Percentiles rank a stretch among this genome's conserved stretches.
Conservation (phyloP, 2,888 invertebrate species). For the Parochlus steinenii region DNA sequence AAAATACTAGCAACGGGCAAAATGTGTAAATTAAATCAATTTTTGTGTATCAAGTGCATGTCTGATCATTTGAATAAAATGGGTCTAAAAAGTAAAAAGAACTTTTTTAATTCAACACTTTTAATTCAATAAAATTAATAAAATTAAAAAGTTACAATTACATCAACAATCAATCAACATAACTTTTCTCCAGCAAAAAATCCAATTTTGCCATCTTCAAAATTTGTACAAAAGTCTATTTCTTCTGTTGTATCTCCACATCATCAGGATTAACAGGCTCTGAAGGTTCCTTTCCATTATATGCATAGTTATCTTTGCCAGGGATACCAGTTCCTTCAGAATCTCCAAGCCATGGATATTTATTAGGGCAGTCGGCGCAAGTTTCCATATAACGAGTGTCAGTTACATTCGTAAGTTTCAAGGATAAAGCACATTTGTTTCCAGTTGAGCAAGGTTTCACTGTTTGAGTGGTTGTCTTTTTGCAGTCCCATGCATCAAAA, state of each 20-base stretch:
- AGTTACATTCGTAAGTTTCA: conserved; percentile 59
- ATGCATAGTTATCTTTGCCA: conserved; percentile 57
- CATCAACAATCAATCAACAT: no score
- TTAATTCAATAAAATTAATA: no score
- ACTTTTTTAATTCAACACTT: no score
- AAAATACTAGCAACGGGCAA: no score
- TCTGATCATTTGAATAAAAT: no score
- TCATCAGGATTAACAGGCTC: conserved; percentile 2
- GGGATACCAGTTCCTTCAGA: conserved; percentile 66
- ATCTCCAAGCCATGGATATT: conserved; percentile 80
- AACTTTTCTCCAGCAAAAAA: no score
- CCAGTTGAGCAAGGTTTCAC: conserved; percentile 60
- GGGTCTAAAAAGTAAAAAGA: no score
- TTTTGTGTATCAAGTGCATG: no score
- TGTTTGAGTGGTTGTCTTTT: conserved; percentile 52
- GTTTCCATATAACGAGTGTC: conserved; percentile 78
- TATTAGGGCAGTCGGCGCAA: conserved; percentile 68
- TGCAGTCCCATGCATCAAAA: conserved; percentile 71
- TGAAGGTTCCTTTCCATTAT: conserved; percentile 14
- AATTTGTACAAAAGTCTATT: no score
- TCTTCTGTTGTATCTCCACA: conserved; percentile 2
- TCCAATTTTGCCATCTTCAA: no score
- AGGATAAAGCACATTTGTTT: conserved; percentile 69
- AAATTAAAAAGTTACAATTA: no score
- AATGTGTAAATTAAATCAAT: no score